Evolutionary conservation across 2,797 vertebrate species (phyloP), one percentile per base, ranked within the genome.

Genomic region (Thamnophis elegans): DNA sequence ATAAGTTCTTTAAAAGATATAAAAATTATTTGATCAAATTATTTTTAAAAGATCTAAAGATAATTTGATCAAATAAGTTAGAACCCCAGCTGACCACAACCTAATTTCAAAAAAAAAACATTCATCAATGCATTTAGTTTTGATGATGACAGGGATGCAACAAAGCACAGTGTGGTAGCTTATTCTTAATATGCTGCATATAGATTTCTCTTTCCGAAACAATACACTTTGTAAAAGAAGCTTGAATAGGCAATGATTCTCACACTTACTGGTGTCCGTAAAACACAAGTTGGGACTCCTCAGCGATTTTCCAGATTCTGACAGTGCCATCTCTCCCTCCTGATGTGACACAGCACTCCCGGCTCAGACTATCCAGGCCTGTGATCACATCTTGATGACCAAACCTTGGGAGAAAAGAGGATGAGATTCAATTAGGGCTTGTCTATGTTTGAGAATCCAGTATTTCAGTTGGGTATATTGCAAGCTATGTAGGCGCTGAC

Each of bases 201-300:
- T 10, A 28, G 1, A 1, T 32, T 54, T 58, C 8, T 18, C 59
- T 68, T 26, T 10, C 85, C 10, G 25, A 22, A 2, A 20, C 14
- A 32, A 82, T 11, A 12, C 13, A 13, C 16, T 62, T 3, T 55
- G 18, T 20, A 47, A 55, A 32, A 47, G 47, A 36, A 87, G 8
- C 32, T 42, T 28, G 0, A 62, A 36, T 1, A 85, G 51, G 14
- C 32, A 53, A 1, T 7, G 1, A 5, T 0, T 1, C 94, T 88
- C 28, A 1, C 18, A 96, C 99, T 98, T 97, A 99, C 99, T 98
- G 98, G 65, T 99, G 99, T 53, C 99, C 99, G 0, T 98, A 98
- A 95, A 99, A 99, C 65, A 99, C 98, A 0, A 99, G 98, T 97
- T 99, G 99, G 0, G 99, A 98, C 93, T 99, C 99, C 96, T 99